Evolutionary conservation across 2,888 invertebrate species (phyloP), one percentile per base, ranked within the genome.

Genomic region (Margaritifera margaritifera): DNA sequence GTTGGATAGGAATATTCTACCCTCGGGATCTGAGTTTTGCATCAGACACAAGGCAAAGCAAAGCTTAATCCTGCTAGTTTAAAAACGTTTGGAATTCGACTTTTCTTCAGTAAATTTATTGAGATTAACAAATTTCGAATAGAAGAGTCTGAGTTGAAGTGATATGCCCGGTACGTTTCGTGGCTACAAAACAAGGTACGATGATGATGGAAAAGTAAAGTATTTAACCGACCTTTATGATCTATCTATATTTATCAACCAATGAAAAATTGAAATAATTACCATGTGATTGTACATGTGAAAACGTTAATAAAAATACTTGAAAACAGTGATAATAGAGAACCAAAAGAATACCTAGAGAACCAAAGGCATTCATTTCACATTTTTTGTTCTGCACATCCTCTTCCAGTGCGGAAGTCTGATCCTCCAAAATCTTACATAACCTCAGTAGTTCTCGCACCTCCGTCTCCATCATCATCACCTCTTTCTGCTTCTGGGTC

Each of bases 341-440:
- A 22, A 22, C 19, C 19, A 58, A 58, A 27, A 25, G 0, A 68
- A 56, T 68, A 80, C 81, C 75, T 64, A 66, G 71, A n/a, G 67
- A 62, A 15, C 64, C 64, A 1, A 76, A 59, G 59, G 70, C 74
- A 58, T 72, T 75, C 24, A 81, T 63, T 61, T 81, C 80, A 8
- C 71, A 66, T 59, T 77, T 72, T 62, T 76, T 75, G 58, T 72
- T 72, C 15, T 74, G 64, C 20, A 74, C 42, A 31, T 81, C 81
- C 19, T 72, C 73, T 25, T 75, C 71, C 25, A 81, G 68, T 4
- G 74, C 75, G 20, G 42, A 31, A 22, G 56, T 69, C 42, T 77
- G 76, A n/a, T 59, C 54, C 51, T 75, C 73, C 3, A 70, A 59
- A 11, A 52, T 54, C 3, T 66, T 24, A 11, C 74, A 68, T 42